Evolutionary conservation across 1,140 invertebrate species (phyloP).

Genomic region (Tetragonula clypearis): DNA sequence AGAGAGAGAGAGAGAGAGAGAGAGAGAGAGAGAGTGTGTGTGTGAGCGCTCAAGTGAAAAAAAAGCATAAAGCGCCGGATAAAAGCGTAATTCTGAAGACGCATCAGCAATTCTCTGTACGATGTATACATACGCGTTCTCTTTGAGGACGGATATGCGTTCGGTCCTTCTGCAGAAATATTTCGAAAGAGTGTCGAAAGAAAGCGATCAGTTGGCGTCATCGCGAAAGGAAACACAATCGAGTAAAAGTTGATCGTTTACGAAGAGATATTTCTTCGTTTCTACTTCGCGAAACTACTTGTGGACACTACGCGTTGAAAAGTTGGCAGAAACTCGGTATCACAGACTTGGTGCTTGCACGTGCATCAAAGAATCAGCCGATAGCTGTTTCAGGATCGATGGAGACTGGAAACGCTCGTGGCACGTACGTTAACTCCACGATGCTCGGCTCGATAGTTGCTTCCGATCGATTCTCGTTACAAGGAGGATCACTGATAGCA

Average conservation of each 20-base stretch:
- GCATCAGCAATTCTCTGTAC: slow-evolving; percentile 12
- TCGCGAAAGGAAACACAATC: slow-evolving; percentile 11
- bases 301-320: neutral
- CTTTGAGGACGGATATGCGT: slow-evolving; percentile 8
- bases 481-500: neutral
- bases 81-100: slow-evolving; percentile 30
- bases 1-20: too few species aligned
- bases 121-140: neutral
- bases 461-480: slow-evolving; percentile 32
- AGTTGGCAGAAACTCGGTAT: slow-evolving; percentile 25
- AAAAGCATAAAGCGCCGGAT: slow-evolving; percentile 4
- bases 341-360: neutral
- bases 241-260: slow-evolving; percentile 35
- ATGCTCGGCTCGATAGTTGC: slow-evolving; percentile 6
- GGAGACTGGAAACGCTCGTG: neutral
- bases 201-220: neutral
- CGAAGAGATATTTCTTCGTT: neutral
- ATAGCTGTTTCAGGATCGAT: slow-evolving; percentile 9
- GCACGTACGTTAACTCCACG: slow-evolving; percentile 13
- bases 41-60: neutral
- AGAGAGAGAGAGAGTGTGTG: too few species aligned
- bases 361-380: slow-evolving; percentile 1
- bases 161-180: slow-evolving; percentile 12
- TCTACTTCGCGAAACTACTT: neutral
- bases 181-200: neutral